Base-by-base conservation (phyloP, 2,797 vertebrate genomes). In the Oophaga sylvatica region DNA sequence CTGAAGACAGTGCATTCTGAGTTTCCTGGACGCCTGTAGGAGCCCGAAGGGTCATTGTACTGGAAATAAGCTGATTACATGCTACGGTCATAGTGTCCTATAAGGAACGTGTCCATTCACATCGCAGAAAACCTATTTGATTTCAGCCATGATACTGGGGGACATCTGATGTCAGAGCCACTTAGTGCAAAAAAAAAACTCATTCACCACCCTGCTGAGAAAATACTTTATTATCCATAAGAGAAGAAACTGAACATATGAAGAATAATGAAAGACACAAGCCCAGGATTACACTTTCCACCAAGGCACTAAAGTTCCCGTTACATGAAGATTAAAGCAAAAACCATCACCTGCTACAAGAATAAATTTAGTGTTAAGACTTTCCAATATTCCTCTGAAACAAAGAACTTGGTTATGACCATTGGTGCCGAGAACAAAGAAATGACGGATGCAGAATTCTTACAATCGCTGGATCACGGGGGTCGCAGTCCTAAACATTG, bases 151-250 rank as follows among this genome's bases (percentile, higher is more conserved):
- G 35, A 41, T 41, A 41, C 35, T 3, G 35, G 35, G 35, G 35
- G 26, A 26, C 35, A 41, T 5, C 35, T 4, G 35, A 41, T 41
- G 35, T 41, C 35, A 41, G 26, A 26, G 26, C 26, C 26, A 26
- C 26, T 26, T 26, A 26, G 8, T 48, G 45, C 45, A 48, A 48
- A 48, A 48, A 78, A n/a, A 71, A 83, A 31, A 83, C 10, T 22
- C 13, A 10, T 13, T 41, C 12, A 62, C 6, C 11, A 31, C 56
- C 16, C 7, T 71, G 81, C 26, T 83, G 53, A 83, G n/a, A 73
- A 71, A 83, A 83, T 83, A 83, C 17, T 83, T 83, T 73, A 73
- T 83, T 83, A 68, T 29, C 20, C 59, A 35, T 31, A 26, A 2
- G 22, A 15, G 16, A 19, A 26, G 19, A 56, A 17, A 19, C 29